A percentile compares a stretch with the other conserved stretches of the same genome.
Evolutionary conservation across 2,888 invertebrate genomes (phyloP).

Genomic region (Heliconius hortense): DNA sequence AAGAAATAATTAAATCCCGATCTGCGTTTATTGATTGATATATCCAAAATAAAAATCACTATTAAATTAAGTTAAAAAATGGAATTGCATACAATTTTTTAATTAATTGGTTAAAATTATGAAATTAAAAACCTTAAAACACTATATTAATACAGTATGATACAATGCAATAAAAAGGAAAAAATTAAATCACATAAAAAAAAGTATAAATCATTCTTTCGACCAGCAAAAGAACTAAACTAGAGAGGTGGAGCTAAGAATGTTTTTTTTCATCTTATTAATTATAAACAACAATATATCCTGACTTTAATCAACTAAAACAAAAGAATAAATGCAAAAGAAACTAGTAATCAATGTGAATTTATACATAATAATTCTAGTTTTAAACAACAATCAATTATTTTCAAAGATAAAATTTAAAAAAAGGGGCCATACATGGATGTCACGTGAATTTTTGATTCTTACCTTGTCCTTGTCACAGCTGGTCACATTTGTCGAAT

Average conservation of each 20-base stretch:
- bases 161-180: neutral
- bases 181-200: neutral
- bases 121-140: neutral
- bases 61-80: too few species aligned
- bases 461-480: too few species aligned
- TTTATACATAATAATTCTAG: neutral
- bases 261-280: neutral
- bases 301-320: neutral
- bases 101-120: too few species aligned
- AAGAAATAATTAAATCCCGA: neutral
- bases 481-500: too few species aligned
- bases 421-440: too few species aligned
- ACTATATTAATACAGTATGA: neutral
- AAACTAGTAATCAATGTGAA: neutral
- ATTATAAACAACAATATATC: neutral
- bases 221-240: conserved; percentile 21
- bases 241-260: neutral
- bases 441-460: too few species aligned
- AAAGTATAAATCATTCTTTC: conserved; percentile 9
- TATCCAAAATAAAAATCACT: too few species aligned
- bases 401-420: neutral
- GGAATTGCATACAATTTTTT: too few species aligned
- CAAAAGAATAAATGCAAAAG: neutral
- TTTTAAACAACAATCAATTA: neutral
- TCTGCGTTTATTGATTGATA: neutral